These are phyloP conservation scores for Mnemiopsis leidyi DNA, from an alignment of 37 sponge, comb jelly and placozoan genomes.

Conservation along the genomic window DNA sequence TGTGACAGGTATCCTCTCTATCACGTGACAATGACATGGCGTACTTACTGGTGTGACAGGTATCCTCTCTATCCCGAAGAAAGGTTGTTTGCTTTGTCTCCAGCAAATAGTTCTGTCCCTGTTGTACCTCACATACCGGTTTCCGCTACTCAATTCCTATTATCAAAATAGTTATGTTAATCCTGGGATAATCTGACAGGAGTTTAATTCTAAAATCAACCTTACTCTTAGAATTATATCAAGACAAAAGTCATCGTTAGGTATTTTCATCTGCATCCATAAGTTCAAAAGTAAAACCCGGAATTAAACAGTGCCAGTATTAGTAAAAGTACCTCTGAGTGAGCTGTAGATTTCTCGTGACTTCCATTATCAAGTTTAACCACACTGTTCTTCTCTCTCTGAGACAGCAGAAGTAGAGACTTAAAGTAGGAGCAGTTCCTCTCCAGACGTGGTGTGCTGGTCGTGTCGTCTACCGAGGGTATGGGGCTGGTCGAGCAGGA, in stretches of 20 bases:
- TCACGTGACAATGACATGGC: not conserved
- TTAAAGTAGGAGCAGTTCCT: conserved; percentile 8
- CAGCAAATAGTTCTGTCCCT: conserved; percentile 63
- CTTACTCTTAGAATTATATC: no score
- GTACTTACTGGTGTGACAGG: conserved; percentile 59
- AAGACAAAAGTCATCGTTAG: no score
- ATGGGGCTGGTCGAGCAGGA: not conserved
- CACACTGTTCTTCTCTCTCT: not conserved
- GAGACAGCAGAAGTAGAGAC: not conserved
- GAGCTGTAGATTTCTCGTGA: not conserved
- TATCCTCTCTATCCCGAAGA: conserved; percentile 52
- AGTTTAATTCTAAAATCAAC: no score
- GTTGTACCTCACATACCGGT: conserved; percentile 28
- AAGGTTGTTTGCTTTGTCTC: conserved; percentile 66
- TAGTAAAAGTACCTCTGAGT: not conserved
- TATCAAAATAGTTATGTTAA: no score
- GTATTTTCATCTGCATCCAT: no score
- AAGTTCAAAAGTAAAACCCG: no score
- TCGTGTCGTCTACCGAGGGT: not conserved
- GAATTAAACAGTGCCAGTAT: no score
- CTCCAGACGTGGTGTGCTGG: not conserved
- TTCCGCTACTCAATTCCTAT: not conserved
- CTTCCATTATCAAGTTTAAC: not conserved
- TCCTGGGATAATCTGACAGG: no score
- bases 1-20: not conserved